Conservation (phyloP, 2,888 invertebrate genomes). For the Laspeyria flexula region DNA sequence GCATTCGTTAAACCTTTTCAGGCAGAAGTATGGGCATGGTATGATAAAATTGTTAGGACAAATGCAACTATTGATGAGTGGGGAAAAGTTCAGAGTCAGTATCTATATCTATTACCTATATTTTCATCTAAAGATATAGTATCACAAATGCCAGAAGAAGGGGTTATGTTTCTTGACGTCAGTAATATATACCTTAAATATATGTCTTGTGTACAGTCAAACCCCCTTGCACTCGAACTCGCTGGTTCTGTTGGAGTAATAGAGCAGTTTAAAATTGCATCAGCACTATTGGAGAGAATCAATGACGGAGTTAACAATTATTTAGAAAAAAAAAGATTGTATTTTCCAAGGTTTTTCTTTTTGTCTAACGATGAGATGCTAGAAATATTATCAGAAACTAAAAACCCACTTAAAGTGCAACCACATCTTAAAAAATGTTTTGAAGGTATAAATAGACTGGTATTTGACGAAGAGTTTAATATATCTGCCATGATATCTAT, state of each 20-base stretch:
- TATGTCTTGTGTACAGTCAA: constrained; percentile 87
- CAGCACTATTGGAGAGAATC: constrained; percentile 90
- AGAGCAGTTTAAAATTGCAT: constrained; percentile 89
- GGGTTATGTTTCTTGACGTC: constrained; percentile 91
- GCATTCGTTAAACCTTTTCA: constrained; percentile 95
- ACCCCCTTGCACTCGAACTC: constrained; percentile 88
- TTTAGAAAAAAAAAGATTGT: constrained; percentile 93
- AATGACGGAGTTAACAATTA: constrained; percentile 94
- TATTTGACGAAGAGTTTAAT: constrained; percentile 90
- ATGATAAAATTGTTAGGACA: constrained; percentile 89
- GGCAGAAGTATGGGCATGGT: constrained; percentile 89
- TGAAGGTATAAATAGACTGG: constrained; percentile 92
- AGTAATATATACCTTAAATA: constrained; percentile 89
- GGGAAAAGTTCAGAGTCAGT: constrained; percentile 94
- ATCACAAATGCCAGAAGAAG: constrained; percentile 94
- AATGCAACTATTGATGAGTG: constrained; percentile 92
- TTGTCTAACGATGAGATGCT: constrained; percentile 96
- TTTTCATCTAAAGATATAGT: constrained; percentile 95
- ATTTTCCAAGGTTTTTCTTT: constrained; percentile 95
- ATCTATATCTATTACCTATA: constrained; percentile 94
- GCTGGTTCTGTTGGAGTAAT: constrained; percentile 89
- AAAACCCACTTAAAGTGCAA: constrained; percentile 93
- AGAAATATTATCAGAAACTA: constrained; percentile 95
- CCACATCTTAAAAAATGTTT: constrained; percentile 95
- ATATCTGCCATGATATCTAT: constrained; percentile 92